Conservation (phyloP, 2,888 invertebrate species). For the Galerucella nymphaeae region DNA sequence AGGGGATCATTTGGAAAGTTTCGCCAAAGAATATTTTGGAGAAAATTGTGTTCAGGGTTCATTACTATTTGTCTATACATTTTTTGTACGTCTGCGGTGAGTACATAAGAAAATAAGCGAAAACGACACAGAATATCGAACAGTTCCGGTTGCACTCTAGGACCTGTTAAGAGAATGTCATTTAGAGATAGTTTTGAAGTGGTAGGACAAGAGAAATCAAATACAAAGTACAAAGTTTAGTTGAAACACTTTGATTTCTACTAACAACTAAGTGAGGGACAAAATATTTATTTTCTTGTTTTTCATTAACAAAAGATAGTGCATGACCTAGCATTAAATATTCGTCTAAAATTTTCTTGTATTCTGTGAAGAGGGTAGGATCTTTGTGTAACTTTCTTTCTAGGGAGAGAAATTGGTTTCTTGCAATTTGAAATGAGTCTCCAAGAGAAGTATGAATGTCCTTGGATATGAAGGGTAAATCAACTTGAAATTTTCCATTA, state of each 20-base stretch:
- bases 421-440: conserved; percentile 16
- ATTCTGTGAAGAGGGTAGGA: background rate
- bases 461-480: conserved; percentile 25
- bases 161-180: conserved; percentile 24
- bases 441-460: background rate
- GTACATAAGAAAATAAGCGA: conserved; percentile 29
- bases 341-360: too few species aligned
- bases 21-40: conserved; percentile 38
- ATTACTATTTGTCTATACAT: conserved; percentile 30
- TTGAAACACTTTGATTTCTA: conserved; percentile 32
- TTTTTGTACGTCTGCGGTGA: conserved; percentile 27
- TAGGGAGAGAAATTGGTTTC: conserved; percentile 2
- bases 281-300: conserved; percentile 25
- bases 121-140: conserved; percentile 34
- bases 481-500: conserved; percentile 29
- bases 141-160: conserved; percentile 33
- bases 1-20: conserved; percentile 15
- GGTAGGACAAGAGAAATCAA: conserved; percentile 21
- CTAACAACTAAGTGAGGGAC: conserved; percentile 38
- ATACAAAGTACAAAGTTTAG: too few species aligned
- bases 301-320: background rate
- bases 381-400: conserved; percentile 15
- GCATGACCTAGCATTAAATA: conserved; percentile 8
- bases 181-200: conserved; percentile 22
- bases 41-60: conserved; percentile 12